Conservation (phyloP, 2,888 invertebrate genomes). For the Drosophila nigritarsus region DNA sequence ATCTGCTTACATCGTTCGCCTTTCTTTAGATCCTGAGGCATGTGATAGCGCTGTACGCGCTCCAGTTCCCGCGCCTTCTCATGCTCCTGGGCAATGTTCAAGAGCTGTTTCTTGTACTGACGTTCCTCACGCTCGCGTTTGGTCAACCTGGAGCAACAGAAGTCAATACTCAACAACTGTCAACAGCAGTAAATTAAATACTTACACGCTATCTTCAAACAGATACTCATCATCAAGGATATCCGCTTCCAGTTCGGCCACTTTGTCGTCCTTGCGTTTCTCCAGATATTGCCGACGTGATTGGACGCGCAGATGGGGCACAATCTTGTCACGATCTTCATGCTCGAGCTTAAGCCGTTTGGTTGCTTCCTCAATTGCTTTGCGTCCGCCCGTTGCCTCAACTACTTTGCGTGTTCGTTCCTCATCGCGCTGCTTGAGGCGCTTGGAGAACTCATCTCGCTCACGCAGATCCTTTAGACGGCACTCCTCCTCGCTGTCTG, state of each 20-base stretch:
- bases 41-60: conserved; percentile 96
- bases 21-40: conserved; percentile 95
- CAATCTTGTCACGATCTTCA: conserved; percentile 93
- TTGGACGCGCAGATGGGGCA: conserved; percentile 95
- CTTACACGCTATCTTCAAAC: conserved; percentile 94
- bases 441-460: conserved; percentile 96
- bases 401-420: conserved; percentile 93
- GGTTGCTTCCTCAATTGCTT: conserved; percentile 94
- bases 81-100: conserved; percentile 97
- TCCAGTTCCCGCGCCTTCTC: conserved; percentile 97
- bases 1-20: conserved; percentile 87
- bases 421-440: conserved; percentile 95
- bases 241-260: conserved; percentile 97
- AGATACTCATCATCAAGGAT: conserved; percentile 98
- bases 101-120: conserved; percentile 95
- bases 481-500: conserved; percentile 92
- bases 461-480: conserved; percentile 94
- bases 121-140: conserved; percentile 93
- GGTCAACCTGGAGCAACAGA: conserved; percentile 88
- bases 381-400: conserved; percentile 88
- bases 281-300: conserved; percentile 97
- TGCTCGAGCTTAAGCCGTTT: conserved; percentile 95
- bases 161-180: background rate
- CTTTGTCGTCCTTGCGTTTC: conserved; percentile 98
- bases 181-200: conserved; percentile 41